Evolutionary conservation across 2,797 vertebrate species (phyloP), one percentile per base, ranked within the genome.

Genomic region (Rhinatrema bivittatum): DNA sequence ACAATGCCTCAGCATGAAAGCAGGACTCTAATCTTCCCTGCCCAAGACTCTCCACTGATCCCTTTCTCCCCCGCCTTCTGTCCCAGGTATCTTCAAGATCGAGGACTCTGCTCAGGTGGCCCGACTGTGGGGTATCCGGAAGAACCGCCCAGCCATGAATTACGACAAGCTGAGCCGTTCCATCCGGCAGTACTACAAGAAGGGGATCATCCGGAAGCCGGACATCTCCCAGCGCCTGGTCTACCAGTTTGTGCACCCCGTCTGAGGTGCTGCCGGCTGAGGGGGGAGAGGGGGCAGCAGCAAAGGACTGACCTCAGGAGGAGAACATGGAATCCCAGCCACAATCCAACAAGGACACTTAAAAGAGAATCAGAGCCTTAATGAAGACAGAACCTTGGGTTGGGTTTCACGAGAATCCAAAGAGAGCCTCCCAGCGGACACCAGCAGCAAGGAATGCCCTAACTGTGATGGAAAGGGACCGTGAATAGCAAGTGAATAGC

Each of bases 131-230:
- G 96, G 96, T 23, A 86, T 97, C 62, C 68, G 95, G 11, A 99
- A 99, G 82, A 99, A 98, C 55, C 87, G 96, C 1, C 96, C 96
- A 0, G 95, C 96, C 36, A 99, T 99, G 95, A 98, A 99, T 83
- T 99, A 98, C 16, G 96, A 98, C 85, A 99, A 99, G 59, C 86
- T 99, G 68, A 99, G 96, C 72, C 96, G 96, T 53, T 99, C 96
- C 65, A 99, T 99, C 70, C 90, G 96, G 25, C 96, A 99, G 72
- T 99, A 99, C 84, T 99, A 99, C 76, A 99, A 96, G 79, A 99
- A 99, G 58, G 95, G 95, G 16, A 99, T 99, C 74, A 99, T 99
- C 56, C 89, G 94, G 5, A 99, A 99, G 46, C 94, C 96, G 0
- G 93, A 96, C 40, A 84, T 97, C 67, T 99, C 96, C 26, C 96